A percentile compares a stretch with the other conserved stretches of the same genome.
phyloP scores from a whole-genome alignment of 2,888 invertebrate genomes.

The Heliconius cydno region DNA sequence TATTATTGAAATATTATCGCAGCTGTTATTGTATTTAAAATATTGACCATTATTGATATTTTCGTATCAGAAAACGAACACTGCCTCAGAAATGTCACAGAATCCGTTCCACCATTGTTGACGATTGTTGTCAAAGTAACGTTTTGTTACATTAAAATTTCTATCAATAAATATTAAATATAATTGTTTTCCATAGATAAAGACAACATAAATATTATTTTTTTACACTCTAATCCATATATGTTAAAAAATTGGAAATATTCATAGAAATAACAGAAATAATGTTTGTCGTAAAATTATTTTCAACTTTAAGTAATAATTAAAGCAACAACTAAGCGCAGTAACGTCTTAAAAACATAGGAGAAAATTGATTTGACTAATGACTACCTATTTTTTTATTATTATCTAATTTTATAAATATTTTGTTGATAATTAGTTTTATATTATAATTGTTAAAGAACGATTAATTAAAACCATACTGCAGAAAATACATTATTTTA shows the following conservation, averaged over 20 bases:
- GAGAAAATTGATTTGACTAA: neutral
- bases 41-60: constrained; percentile 81
- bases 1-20: constrained; percentile 77
- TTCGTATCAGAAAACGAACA: constrained; percentile 79
- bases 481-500: neutral
- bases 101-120: constrained; percentile 82
- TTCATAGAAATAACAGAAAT: neutral
- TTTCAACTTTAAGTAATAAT: neutral
- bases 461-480: neutral
- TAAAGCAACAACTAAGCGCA: constrained; percentile 1
- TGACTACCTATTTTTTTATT: neutral
- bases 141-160: constrained; percentile 57
- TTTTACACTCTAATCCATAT: neutral
- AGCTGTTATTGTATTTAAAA: constrained; percentile 65
- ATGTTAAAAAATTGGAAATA: neutral
- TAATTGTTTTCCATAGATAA: neutral
- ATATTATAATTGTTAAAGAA: neutral
- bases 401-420: neutral
- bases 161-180: neutral
- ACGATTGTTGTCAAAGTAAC: constrained; percentile 80
- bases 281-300: neutral
- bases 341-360: neutral
- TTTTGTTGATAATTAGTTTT: neutral
- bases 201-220: neutral
- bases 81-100: constrained; percentile 76